These are phyloP conservation scores for Hyphantria cunea DNA, from an alignment of 1,140 invertebrate genomes.

Conservation along the genomic window DNA sequence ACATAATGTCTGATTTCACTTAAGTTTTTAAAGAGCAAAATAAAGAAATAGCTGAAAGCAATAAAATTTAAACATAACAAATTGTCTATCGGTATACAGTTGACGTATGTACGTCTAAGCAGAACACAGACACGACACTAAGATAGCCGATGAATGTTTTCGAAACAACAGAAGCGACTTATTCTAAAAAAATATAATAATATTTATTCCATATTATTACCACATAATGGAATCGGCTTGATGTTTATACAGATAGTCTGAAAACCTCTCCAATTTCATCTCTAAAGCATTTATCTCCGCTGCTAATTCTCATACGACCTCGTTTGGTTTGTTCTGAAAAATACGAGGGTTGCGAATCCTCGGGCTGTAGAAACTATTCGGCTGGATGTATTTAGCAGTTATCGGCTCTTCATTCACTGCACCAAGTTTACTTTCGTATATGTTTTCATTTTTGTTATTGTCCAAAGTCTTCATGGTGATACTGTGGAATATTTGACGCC, in stretches of 20 bases:
- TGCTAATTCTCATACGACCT: conserved; percentile 81
- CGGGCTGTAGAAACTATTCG: conserved; percentile 78
- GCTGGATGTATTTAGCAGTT: conserved; percentile 75
- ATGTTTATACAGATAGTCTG: conserved; percentile 75
- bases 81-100: too few relatives aligned
- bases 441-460: conserved; percentile 65
- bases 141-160: too few relatives aligned
- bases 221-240: conserved; percentile 81
- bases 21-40: too few relatives aligned
- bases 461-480: conserved; percentile 65
- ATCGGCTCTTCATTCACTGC: conserved; percentile 63
- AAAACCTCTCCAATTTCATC: conserved; percentile 77
- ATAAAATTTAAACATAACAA: too few relatives aligned
- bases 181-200: too few relatives aligned
- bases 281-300: conserved; percentile 81
- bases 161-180: too few relatives aligned
- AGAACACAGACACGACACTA: too few relatives aligned
- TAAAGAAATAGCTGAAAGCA: too few relatives aligned
- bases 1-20: too few relatives aligned
- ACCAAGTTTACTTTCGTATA: conserved; percentile 69
- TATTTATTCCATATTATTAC: conserved; percentile 38
- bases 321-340: conserved; percentile 72
- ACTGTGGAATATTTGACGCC: conserved; percentile 56
- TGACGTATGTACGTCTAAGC: too few relatives aligned
- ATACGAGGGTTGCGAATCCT: conserved; percentile 73